Percentiles rank a stretch among this genome's conserved stretches.
These are phyloP conservation scores for Trididemnum miniatum DNA, from an alignment of 23 tunicate species.

Conservation along the genomic window DNA sequence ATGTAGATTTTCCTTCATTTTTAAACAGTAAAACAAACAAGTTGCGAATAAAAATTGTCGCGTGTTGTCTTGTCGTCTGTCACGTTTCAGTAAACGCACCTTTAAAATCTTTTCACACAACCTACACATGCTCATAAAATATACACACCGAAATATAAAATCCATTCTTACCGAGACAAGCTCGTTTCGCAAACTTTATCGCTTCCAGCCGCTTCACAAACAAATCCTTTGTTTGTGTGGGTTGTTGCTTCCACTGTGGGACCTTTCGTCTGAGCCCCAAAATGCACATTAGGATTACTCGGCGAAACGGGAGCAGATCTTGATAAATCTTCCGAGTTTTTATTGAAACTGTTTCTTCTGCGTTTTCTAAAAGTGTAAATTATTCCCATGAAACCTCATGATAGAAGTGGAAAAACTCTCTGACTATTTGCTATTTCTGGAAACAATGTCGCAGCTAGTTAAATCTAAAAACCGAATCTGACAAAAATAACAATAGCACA, in stretches of 20 bases:
- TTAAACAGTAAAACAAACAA: too few relatives aligned
- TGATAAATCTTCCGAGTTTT: neutral
- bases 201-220: slow-evolving; percentile 10
- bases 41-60: too few relatives aligned
- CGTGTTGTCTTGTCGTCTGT: too few relatives aligned
- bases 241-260: slow-evolving; percentile 31
- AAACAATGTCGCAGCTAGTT: too few relatives aligned
- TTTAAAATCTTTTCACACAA: too few relatives aligned
- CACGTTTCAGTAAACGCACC: too few relatives aligned
- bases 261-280: neutral
- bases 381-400: too few relatives aligned
- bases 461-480: too few relatives aligned
- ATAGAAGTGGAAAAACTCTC: too few relatives aligned
- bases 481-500: too few relatives aligned
- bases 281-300: neutral
- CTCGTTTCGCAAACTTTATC: slow-evolving; percentile 15
- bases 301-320: neutral
- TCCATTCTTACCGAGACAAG: neutral
- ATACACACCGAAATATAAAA: neutral
- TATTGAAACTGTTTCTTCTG: neutral
- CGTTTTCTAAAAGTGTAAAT: neutral
- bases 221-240: slow-evolving; percentile 41
- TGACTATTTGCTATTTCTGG: too few relatives aligned
- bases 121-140: neutral
- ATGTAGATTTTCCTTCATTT: too few relatives aligned